These are phyloP conservation scores for Poecilia latipinna DNA, from an alignment of 2,113 vertebrate species.

Conservation along the genomic window DNA sequence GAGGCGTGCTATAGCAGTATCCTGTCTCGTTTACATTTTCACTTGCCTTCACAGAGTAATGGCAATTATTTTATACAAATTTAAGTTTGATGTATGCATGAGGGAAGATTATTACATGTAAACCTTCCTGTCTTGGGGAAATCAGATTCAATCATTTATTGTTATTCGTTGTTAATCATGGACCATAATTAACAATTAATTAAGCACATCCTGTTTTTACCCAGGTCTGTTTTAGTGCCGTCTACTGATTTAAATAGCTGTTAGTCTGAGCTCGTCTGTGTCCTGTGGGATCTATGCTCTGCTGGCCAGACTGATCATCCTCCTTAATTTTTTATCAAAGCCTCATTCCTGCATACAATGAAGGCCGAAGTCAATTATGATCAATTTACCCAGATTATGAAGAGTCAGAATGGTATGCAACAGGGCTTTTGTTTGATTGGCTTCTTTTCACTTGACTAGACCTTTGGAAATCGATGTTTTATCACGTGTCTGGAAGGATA, in stretches of 20 bases:
- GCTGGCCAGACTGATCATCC: conserved; percentile 40
- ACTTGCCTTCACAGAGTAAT: conserved; percentile 51
- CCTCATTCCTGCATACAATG: conserved; percentile 13
- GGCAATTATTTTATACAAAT: conserved; percentile 38
- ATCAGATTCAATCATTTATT: not conserved
- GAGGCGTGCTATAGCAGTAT: conserved; percentile 13
- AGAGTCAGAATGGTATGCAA: conserved; percentile 7
- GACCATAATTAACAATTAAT: conserved; percentile 6
- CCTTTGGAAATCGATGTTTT: not conserved
- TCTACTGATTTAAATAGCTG: conserved; percentile 54
- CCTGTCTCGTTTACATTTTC: conserved; percentile 39
- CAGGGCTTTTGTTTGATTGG: conserved; percentile 6
- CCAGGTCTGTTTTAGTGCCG: conserved; percentile 30
- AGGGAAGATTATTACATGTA: conserved; percentile 32
- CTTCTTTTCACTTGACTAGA: not conserved
- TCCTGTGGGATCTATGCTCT: conserved; percentile 55
- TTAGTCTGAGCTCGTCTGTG: conserved; percentile 56
- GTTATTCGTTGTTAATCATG: conserved; percentile 22
- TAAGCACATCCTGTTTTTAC: conserved; percentile 10
- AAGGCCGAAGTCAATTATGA: conserved; percentile 54
- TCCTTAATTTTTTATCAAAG: conserved; percentile 39
- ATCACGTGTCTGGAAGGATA: not conserved
- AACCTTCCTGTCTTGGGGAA: not conserved
- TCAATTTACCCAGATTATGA: conserved; percentile 25
- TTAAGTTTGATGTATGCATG: conserved; percentile 56